Conservation (phyloP, 2,797 vertebrate species). For the Synaphobranchus kaupii region DNA sequence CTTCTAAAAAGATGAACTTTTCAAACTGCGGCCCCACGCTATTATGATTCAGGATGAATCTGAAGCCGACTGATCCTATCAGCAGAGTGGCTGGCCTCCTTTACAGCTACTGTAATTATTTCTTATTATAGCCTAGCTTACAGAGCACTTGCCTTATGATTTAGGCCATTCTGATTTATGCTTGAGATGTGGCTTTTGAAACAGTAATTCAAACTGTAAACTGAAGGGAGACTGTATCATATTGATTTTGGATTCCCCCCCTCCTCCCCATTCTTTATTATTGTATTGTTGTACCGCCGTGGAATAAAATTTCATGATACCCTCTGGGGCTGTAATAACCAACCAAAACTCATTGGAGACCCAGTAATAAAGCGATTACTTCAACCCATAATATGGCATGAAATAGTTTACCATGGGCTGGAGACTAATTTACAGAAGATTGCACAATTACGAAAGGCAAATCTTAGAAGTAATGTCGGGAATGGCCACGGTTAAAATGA, state of each 20-base stretch:
- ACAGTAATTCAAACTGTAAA: slow-evolving; percentile 62
- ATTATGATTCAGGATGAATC: slow-evolving; percentile 13
- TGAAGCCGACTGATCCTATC: slow-evolving; percentile 25
- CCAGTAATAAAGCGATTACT: slow-evolving; percentile 75
- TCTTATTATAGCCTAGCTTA: slow-evolving; percentile 22
- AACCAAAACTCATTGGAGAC: slow-evolving; percentile 79
- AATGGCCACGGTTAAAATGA: slow-evolving; percentile 61
- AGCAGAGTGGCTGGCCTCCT: slow-evolving; percentile 11
- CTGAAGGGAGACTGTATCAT: slow-evolving; percentile 57
- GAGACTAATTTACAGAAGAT: slow-evolving; percentile 65
- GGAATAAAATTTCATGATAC: slow-evolving; percentile 82
- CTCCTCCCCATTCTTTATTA: slow-evolving; percentile 53
- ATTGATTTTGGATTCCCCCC: slow-evolving; percentile 65
- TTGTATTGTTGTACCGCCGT: slow-evolving; percentile 68
- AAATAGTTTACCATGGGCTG: slow-evolving; percentile 64
- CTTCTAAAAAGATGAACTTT: background rate
- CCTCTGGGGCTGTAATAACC: slow-evolving; percentile 77
- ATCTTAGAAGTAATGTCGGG: slow-evolving; percentile 50
- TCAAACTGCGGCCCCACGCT: background rate
- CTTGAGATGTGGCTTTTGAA: slow-evolving; percentile 30
- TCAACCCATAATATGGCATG: slow-evolving; percentile 63
- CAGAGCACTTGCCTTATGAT: slow-evolving; percentile 23
- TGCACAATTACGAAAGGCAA: slow-evolving; percentile 65
- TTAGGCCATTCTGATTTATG: slow-evolving; percentile 16
- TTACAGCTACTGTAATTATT: slow-evolving; percentile 14